Percentiles rank a stretch among this genome's conserved stretches.
Conservation (phyloP, 53 echinoderm and acorn worm species). For the Antedon mediterranea region DNA sequence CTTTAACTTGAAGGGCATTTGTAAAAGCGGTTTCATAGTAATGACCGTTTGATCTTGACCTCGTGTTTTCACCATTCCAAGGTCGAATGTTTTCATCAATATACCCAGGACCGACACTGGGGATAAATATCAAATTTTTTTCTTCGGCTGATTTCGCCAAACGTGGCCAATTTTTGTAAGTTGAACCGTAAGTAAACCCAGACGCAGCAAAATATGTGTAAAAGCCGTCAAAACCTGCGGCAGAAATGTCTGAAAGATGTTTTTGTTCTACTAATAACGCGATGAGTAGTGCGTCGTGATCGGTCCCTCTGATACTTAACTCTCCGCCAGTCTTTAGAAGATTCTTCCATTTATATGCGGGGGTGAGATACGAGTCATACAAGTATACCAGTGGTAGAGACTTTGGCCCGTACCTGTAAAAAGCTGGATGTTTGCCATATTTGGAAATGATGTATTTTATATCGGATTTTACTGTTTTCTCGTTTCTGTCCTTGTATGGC, state of each 20-base stretch:
- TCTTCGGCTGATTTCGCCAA: conserved; percentile 40
- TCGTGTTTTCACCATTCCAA: conserved; percentile 74
- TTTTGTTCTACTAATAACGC: conserved; percentile 58
- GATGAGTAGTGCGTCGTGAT: conserved; percentile 59
- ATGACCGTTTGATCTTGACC: conserved; percentile 29
- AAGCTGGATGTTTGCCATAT: conserved; percentile 70
- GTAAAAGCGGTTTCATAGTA: conserved; percentile 58
- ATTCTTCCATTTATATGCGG: conserved; percentile 42
- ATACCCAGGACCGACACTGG: conserved; percentile 88
- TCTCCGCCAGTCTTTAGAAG: conserved; percentile 33
- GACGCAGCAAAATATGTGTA: conserved; percentile 89
- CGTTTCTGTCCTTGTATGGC: conserved; percentile 67
- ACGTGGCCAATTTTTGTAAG: conserved; percentile 57
- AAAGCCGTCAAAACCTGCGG: conserved; percentile 64
- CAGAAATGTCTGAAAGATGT: conserved; percentile 39
- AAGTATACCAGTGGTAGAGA: conserved; percentile 59
- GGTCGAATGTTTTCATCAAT: conserved; percentile 61
- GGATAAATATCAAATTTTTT: conserved; percentile 49
- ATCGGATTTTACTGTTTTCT: conserved; percentile 44
- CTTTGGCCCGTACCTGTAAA: conserved; percentile 23
- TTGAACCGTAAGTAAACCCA: conserved; percentile 68
- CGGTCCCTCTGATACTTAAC: conserved; percentile 39
- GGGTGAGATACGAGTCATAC: conserved; percentile 73
- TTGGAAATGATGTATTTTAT: conserved; percentile 59
- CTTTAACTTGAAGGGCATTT: conserved; percentile 33